These are phyloP conservation scores for Furcifer pardalis DNA, from an alignment of 2,797 vertebrate species.

Conservation along the genomic window DNA sequence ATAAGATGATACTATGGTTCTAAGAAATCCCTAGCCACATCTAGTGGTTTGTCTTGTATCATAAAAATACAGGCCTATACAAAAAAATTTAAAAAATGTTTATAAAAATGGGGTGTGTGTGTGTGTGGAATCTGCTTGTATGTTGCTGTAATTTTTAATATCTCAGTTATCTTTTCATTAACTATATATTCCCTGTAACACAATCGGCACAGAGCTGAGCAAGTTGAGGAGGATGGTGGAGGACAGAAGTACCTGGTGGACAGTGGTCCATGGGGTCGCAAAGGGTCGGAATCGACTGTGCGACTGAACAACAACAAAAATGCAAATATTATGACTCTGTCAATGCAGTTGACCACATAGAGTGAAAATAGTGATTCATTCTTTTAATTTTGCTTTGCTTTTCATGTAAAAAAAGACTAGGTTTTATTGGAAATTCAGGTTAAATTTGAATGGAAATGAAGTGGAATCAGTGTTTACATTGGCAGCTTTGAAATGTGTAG, in stretches of 20 bases:
- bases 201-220: too few species aligned
- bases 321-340: not conserved
- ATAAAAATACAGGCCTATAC: not conserved
- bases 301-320: too few species aligned
- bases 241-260: too few species aligned
- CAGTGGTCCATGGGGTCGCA: too few species aligned
- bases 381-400: conserved; percentile 1
- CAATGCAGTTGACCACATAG: not conserved
- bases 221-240: too few species aligned
- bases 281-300: too few species aligned
- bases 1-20: not conserved
- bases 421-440: not conserved
- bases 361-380: not conserved
- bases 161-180: not conserved
- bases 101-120: not conserved
- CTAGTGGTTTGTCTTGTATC: not conserved
- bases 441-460: not conserved
- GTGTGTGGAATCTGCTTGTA: too few species aligned
- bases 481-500: not conserved
- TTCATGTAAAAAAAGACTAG: not conserved
- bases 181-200: not conserved
- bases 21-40: not conserved
- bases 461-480: not conserved
- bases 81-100: not conserved
- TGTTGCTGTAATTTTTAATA: not conserved